phyloP scores from a whole-genome alignment of 2,113 vertebrate genomes.

The Crypturellus undulatus region DNA sequence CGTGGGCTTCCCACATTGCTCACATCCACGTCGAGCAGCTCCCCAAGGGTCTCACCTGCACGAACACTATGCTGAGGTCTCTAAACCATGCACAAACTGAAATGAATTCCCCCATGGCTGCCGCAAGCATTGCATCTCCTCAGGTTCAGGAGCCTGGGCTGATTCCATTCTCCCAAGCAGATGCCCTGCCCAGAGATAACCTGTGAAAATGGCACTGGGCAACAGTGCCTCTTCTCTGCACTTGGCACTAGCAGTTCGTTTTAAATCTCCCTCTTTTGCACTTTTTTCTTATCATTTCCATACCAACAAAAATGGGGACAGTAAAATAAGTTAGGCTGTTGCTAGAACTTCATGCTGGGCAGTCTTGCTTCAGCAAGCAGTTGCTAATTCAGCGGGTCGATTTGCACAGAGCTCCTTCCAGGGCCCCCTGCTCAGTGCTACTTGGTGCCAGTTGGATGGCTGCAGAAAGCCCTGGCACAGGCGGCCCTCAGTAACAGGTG shows the following conservation, averaged over 20 bases:
- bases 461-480: background rate
- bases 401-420: background rate
- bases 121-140: background rate
- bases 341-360: background rate
- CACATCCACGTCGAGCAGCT: background rate
- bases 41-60: background rate
- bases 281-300: background rate
- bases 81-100: background rate
- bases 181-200: background rate
- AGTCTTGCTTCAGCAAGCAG: background rate
- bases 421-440: background rate
- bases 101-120: background rate
- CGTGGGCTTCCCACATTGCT: background rate
- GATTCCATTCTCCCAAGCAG: background rate
- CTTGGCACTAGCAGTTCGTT: background rate
- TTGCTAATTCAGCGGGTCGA: background rate
- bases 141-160: background rate
- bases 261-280: background rate
- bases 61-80: background rate
- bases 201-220: background rate
- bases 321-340: background rate
- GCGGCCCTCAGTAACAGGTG: rapidly evolving
- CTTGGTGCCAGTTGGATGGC: background rate
- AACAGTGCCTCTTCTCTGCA: background rate
- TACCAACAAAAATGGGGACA: background rate